Conservation (phyloP, 2,113 vertebrate species). For the Beaufortia kweichowensis region DNA sequence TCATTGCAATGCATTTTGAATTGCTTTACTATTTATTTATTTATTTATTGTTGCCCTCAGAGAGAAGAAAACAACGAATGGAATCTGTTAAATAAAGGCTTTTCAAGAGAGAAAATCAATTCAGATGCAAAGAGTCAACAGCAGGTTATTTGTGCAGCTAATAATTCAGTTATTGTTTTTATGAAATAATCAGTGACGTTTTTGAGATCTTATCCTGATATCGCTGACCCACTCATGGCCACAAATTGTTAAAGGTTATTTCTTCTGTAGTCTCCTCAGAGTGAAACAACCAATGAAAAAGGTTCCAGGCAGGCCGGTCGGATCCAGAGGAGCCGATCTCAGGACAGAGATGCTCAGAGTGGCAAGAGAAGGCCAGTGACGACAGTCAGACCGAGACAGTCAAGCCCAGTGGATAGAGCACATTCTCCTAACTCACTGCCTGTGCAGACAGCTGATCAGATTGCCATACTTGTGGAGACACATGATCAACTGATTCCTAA, state of each 20-base stretch:
- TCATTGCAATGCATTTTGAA: too few relatives aligned
- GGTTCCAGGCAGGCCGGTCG: slow-evolving; percentile 56
- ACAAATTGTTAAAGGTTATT: background rate
- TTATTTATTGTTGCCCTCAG: slow-evolving; percentile 53
- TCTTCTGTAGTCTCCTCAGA: slow-evolving; percentile 60
- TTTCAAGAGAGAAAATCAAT: slow-evolving; percentile 77
- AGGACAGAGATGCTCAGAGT: slow-evolving; percentile 58
- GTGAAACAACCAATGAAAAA: slow-evolving; percentile 61
- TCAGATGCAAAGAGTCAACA: slow-evolving; percentile 78
- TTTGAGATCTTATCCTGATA: background rate
- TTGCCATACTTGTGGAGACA: slow-evolving; percentile 70
- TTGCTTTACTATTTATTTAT: too few relatives aligned
- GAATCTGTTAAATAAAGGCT: slow-evolving; percentile 79
- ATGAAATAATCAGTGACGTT: background rate
- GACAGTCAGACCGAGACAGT: slow-evolving; percentile 52
- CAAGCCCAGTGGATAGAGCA: slow-evolving; percentile 54
- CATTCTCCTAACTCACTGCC: slow-evolving; percentile 51
- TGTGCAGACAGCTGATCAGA: slow-evolving; percentile 69
- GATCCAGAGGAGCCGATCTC: slow-evolving; percentile 54
- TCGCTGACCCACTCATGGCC: background rate
- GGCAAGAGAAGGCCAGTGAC: slow-evolving; percentile 61
- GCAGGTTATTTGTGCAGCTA: slow-evolving; percentile 72
- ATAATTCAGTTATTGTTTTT: too few relatives aligned
- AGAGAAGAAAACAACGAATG: slow-evolving; percentile 75
- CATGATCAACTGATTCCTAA: slow-evolving; percentile 70